phyloP scores from a whole-genome alignment of 2,113 vertebrate genomes.

The Cyprinodon variegatus region DNA sequence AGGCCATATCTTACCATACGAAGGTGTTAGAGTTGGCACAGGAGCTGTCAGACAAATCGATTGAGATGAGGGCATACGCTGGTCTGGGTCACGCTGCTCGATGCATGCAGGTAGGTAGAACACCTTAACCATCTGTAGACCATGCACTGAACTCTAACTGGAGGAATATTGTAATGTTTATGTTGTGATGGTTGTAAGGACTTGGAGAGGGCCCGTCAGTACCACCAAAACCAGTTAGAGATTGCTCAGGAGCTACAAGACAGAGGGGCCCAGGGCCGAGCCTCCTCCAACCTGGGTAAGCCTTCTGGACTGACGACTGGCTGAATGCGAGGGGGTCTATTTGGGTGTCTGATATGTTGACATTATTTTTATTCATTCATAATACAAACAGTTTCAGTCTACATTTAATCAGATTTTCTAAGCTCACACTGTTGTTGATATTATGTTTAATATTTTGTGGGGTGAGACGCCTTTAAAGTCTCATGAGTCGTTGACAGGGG shows the following conservation, averaged over 20 bases:
- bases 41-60: conserved; percentile 87
- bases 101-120: conserved; percentile 86
- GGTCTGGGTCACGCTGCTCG: conserved; percentile 94
- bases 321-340: background rate
- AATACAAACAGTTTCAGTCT: no score
- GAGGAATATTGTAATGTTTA: background rate
- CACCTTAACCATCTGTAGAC: background rate
- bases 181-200: conserved; percentile 68
- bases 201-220: conserved; percentile 90
- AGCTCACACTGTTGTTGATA: background rate
- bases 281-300: conserved; percentile 94
- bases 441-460: background rate
- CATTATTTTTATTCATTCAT: no score
- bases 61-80: conserved; percentile 94
- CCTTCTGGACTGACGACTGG: background rate
- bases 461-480: background rate
- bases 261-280: conserved; percentile 90
- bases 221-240: conserved; percentile 91
- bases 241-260: conserved; percentile 92
- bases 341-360: no score
- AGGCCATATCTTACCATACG: conserved; percentile 94
- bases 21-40: conserved; percentile 90
- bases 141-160: background rate
- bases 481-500: background rate
- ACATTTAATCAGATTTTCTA: background rate